phyloP scores from a whole-genome alignment of 2,797 vertebrate genomes.

The Bucorvus abyssinicus region DNA sequence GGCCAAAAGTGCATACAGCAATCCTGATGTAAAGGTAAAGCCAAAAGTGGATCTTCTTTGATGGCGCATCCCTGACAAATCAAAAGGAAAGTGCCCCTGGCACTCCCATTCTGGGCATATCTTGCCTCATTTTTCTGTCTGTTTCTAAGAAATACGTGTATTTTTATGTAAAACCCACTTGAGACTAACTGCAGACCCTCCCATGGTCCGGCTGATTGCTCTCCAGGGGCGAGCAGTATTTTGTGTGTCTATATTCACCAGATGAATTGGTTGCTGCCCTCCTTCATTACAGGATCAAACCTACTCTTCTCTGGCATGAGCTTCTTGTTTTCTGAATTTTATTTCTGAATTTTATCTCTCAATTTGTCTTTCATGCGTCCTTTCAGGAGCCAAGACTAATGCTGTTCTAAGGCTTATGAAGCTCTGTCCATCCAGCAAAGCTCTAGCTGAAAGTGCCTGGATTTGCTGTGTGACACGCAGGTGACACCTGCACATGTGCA shows the following conservation, averaged over 20 bases:
- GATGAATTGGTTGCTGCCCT: not conserved
- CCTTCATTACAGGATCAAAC: not conserved
- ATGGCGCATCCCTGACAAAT: not conserved
- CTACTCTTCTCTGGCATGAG: not conserved
- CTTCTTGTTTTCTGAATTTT: not conserved
- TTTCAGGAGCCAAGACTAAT: not conserved
- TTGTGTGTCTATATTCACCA: not conserved
- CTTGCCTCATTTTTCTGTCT: not conserved
- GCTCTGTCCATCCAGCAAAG: not conserved
- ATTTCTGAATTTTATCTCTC: not conserved
- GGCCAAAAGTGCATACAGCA: not conserved
- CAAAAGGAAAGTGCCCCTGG: not conserved
- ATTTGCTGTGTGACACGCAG: not conserved
- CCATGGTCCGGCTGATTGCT: not conserved
- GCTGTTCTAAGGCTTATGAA: not conserved
- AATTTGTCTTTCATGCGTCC: not conserved
- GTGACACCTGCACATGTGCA: not conserved
- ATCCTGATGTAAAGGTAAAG: not conserved
- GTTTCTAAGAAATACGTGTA: not conserved
- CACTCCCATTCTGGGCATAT: not conserved
- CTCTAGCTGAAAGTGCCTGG: not conserved
- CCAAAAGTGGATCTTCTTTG: not conserved
- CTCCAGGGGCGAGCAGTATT: not conserved
- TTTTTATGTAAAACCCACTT: not conserved
- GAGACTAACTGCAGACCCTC: not conserved